Conservation (phyloP, 2,113 vertebrate species). For the Melanotaenia duboulayi region DNA sequence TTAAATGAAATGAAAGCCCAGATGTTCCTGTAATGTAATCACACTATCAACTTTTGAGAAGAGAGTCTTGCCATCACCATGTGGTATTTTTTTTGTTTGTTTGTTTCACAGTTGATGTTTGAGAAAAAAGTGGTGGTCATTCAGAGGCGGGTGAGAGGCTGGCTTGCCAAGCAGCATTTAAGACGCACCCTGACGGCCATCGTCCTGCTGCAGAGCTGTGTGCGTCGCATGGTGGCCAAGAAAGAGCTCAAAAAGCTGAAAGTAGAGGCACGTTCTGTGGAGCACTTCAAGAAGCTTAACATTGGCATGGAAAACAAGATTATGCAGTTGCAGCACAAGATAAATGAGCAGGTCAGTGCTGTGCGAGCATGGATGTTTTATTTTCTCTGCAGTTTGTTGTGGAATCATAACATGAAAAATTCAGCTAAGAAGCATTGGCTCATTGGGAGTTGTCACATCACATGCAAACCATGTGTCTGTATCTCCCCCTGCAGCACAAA, state of each 20-base stretch:
- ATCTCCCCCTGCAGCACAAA: constrained; percentile 84
- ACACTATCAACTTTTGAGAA: neutral
- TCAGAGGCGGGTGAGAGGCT: constrained; percentile 90
- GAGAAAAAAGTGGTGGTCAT: constrained; percentile 89
- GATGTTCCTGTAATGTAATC: no score
- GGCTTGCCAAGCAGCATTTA: constrained; percentile 85
- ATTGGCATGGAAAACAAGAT: constrained; percentile 98
- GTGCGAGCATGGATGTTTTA: neutral
- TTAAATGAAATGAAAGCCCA: no score
- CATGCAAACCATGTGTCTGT: constrained; percentile 72
- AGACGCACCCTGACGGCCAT: constrained; percentile 80
- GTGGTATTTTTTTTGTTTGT: no score
- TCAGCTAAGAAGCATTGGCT: constrained; percentile 11
- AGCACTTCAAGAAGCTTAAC: constrained; percentile 94
- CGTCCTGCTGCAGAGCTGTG: constrained; percentile 93
- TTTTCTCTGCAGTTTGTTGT: constrained; percentile 11
- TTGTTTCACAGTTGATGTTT: constrained; percentile 84
- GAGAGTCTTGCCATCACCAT: neutral
- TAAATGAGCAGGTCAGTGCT: constrained; percentile 91
- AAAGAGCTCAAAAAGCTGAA: constrained; percentile 92
- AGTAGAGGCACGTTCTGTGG: constrained; percentile 94
- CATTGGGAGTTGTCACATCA: constrained; percentile 64
- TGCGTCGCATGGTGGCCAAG: constrained; percentile 91
- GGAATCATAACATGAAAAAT: neutral
- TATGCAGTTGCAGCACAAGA: constrained; percentile 94